These are phyloP conservation scores for Hydrolagus colliei DNA, from an alignment of 2,797 vertebrate species.

Conservation along the genomic window DNA sequence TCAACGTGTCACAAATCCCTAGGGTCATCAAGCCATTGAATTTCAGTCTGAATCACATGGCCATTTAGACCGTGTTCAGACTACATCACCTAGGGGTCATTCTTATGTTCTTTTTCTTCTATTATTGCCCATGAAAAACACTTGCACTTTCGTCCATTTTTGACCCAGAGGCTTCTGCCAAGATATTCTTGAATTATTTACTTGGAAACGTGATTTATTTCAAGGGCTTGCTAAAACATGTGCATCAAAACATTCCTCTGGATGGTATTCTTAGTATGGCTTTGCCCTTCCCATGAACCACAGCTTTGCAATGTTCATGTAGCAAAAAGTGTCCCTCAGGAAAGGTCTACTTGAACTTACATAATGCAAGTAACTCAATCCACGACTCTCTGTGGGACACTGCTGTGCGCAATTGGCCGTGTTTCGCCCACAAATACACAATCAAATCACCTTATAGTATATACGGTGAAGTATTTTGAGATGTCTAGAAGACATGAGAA, in stretches of 20 bases:
- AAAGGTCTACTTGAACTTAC: no score
- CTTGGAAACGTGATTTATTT: background rate
- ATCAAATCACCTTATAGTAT: no score
- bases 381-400: no score
- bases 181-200: no score
- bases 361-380: no score
- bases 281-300: background rate
- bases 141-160: background rate
- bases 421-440: no score
- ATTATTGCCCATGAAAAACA: background rate
- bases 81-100: background rate
- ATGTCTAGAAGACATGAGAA: no score
- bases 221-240: background rate
- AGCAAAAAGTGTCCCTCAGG: no score
- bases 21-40: background rate
- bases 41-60: background rate
- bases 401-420: no score
- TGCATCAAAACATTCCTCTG: background rate
- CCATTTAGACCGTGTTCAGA: background rate
- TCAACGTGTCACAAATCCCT: background rate
- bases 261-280: background rate
- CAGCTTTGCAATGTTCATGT: background rate
- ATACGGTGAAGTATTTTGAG: no score
- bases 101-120: background rate
- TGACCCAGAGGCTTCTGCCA: background rate